Evolutionary conservation across 2,113 vertebrate genomes (phyloP).

Genomic region (Hydropotes inermis): DNA sequence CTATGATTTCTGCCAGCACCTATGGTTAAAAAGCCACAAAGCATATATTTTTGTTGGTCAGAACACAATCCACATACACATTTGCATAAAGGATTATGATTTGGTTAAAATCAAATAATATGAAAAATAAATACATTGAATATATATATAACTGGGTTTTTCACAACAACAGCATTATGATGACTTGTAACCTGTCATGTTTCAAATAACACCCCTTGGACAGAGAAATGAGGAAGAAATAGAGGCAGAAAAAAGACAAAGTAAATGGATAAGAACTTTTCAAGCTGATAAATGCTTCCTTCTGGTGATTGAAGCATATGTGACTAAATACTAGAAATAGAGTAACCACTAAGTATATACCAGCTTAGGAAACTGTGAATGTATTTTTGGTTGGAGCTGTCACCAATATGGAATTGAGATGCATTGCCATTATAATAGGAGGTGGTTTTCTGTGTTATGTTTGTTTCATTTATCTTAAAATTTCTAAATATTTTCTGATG

Average conservation of each 20-base stretch:
- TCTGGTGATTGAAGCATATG: not conserved
- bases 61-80: not conserved
- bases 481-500: constrained; percentile 51
- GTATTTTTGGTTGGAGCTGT: constrained; percentile 38
- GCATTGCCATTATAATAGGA: constrained; percentile 51
- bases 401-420: constrained; percentile 60
- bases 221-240: constrained; percentile 10
- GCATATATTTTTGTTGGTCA: not conserved
- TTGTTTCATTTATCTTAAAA: constrained; percentile 59
- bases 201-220: not conserved
- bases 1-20: constrained; percentile 5
- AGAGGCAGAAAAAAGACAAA: not conserved
- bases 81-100: not conserved
- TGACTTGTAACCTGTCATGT: not conserved
- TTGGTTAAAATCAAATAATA: constrained; percentile 10
- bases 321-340: not conserved
- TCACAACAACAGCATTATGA: not conserved
- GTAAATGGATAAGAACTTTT: not conserved
- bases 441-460: constrained; percentile 37
- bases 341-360: not conserved
- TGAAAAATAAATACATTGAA: not conserved
- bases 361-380: constrained; percentile 67
- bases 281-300: not conserved
- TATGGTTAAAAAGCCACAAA: not conserved
- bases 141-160: not conserved